Base-by-base conservation (phyloP, 1,140 invertebrate species). In the Colletes gigas region DNA sequence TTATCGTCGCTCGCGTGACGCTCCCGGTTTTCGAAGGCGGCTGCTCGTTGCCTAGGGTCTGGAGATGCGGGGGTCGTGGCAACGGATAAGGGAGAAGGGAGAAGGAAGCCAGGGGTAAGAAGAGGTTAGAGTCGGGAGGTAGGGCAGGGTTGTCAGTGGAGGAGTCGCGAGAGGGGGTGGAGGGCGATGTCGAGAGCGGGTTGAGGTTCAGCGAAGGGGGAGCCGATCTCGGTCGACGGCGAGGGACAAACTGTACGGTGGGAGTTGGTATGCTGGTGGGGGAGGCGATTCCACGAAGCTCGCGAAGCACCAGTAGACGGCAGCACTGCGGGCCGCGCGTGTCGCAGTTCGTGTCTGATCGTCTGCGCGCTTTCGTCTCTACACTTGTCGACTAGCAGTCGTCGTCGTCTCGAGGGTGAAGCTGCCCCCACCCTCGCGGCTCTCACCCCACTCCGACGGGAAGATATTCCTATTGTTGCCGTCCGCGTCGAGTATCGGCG, bases 281-380 rank as follows among this genome's bases (percentile, higher is more conserved):
- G 70, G 72, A 57, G 67, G 73, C 78, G 86, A 80, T 83, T 85
- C 84, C 65, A 71, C 82, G 82, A 88, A 85, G 84, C 84, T 85
- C 62, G 55, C 74, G 82, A 84, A 80, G 80, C 81, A 70, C 91
- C 93, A 93, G 92, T 93, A 93, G 93, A 90, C 91, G 92, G 93
- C 93, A 93, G 93, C 93, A 93, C 93, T 92, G 92, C 91, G 91
- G 86, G 87, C 88, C 88, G 91, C 88, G 90, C 90, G 90, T 90
- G 91, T 91, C 92, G 91, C 84, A 83, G 78, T 87, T 82, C 66
- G 69, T 66, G 78, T 90, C 72, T 62, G 80, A 81, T 82, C 76
- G 57, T 82, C 78, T 80, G 83, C 80, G 81, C 82, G 84, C 63
- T 85, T 82, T 84, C 77, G 85, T 78, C 75, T 78, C 81, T 69